Conservation (phyloP, 1,140 invertebrate genomes). For the Drosophila sechellia region DNA sequence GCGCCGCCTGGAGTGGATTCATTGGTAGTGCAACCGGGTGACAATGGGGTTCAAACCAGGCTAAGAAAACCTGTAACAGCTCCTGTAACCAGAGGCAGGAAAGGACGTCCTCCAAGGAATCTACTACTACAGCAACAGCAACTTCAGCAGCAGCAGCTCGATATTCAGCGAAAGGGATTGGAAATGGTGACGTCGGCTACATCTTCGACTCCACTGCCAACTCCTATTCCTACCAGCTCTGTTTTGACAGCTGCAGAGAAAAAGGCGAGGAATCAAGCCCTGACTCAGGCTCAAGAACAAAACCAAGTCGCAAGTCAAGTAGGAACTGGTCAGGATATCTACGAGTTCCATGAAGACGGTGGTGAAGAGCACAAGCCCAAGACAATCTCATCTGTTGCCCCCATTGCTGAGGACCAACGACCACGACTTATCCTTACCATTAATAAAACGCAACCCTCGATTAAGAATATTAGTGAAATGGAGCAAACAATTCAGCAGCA, state of each 20-base stretch:
- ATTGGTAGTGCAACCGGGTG: slow-evolving; percentile 45
- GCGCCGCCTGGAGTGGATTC: slow-evolving; percentile 22
- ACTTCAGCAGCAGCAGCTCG: slow-evolving; percentile 63
- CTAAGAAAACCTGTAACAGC: slow-evolving; percentile 63
- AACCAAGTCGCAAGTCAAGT: background rate
- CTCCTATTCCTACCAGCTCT: slow-evolving; percentile 13
- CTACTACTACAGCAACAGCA: slow-evolving; percentile 67
- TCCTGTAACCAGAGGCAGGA: slow-evolving; percentile 64
- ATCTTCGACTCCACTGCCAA: slow-evolving; percentile 68
- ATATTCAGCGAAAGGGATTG: slow-evolving; percentile 38
- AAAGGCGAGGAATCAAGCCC: slow-evolving; percentile 69
- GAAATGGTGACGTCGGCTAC: slow-evolving; percentile 23
- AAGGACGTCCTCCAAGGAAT: slow-evolving; percentile 77
- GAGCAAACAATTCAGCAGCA: slow-evolving; percentile 30
- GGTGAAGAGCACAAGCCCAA: slow-evolving; percentile 87
- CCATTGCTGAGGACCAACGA: slow-evolving; percentile 85
- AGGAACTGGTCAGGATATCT: slow-evolving; percentile 87
- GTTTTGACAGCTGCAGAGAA: slow-evolving; percentile 71
- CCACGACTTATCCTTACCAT: slow-evolving; percentile 92
- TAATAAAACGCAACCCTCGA: slow-evolving; percentile 85
- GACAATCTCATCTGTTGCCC: background rate
- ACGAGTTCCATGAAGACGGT: slow-evolving; percentile 93
- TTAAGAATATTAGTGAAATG: slow-evolving; percentile 48
- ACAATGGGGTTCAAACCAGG: slow-evolving; percentile 73
- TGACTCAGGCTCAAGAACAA: slow-evolving; percentile 35